Conservation (phyloP, 2,888 invertebrate species). For the Coremacera marginata region DNA sequence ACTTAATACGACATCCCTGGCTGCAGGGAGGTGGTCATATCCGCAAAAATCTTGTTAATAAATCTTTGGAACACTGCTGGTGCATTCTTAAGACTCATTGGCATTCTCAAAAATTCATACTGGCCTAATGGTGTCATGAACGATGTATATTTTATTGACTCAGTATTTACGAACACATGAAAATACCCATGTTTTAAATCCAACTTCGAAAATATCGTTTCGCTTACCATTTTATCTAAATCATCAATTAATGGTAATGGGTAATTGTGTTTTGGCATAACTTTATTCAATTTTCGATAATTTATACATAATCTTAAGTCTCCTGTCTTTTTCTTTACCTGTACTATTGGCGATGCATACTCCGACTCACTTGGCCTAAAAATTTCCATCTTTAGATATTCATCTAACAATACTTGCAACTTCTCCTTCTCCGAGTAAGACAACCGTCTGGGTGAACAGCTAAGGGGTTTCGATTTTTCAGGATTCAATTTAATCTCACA, state of each 20-base stretch:
- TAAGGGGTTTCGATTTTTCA: too few species aligned
- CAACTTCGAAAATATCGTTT: too few species aligned
- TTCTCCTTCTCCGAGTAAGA: background rate
- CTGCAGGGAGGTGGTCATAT: too few species aligned
- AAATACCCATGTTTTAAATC: too few species aligned
- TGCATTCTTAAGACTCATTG: background rate
- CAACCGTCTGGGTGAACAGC: background rate
- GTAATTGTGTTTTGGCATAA: background rate
- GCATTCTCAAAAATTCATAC: background rate
- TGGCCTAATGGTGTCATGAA: background rate
- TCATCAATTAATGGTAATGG: background rate
- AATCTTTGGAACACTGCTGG: constrained; percentile 46
- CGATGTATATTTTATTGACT: background rate
- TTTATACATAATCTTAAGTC: background rate
- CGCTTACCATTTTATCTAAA: background rate
- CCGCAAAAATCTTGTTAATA: constrained; percentile 48
- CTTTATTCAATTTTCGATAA: background rate
- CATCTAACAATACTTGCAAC: background rate
- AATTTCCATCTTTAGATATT: background rate
- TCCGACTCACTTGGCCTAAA: background rate
- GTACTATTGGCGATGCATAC: background rate
- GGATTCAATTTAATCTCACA: too few species aligned
- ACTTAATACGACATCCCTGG: constrained; percentile 43
- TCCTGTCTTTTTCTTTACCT: background rate
- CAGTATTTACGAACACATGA: too few species aligned